A percentile compares a stretch with the other conserved stretches of the same genome.
Evolutionary conservation across 1,140 invertebrate species (phyloP).

Genomic region (Dermatophagoides farinae): DNA sequence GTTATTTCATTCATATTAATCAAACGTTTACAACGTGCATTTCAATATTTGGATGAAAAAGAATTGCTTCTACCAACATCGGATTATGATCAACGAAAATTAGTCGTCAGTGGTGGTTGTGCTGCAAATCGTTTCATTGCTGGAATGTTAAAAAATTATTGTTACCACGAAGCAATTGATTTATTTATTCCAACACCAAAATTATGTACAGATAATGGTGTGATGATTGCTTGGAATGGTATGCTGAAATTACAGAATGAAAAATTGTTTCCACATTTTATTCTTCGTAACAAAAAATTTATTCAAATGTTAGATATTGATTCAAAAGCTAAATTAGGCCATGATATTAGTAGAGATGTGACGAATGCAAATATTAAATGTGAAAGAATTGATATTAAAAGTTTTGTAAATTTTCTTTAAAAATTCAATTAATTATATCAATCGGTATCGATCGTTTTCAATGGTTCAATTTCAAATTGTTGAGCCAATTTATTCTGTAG

Average conservation of each 20-base stretch:
- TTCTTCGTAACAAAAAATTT: background rate
- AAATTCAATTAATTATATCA: background rate
- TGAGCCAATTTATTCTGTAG: conserved; percentile 5
- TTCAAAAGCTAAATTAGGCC: conserved; percentile 1
- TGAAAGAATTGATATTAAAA: conserved; percentile 7
- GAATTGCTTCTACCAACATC: background rate
- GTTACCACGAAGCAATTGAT: conserved; percentile 39
- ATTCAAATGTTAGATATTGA: background rate
- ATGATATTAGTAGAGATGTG: background rate
- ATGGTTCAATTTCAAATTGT: background rate
- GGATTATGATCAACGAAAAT: conserved; percentile 24
- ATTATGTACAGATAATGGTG: conserved; percentile 88
- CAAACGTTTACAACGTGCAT: conserved; percentile 55
- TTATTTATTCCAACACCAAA: conserved; percentile 53
- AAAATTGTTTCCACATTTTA: background rate
- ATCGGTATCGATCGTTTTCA: background rate
- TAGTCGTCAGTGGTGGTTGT: conserved; percentile 80
- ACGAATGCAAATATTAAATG: conserved; percentile 3
- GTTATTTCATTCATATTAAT: conserved; percentile 53
- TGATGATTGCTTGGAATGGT: conserved; percentile 86
- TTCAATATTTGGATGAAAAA: conserved; percentile 25
- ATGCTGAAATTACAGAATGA: conserved; percentile 10
- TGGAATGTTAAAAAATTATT: conserved; percentile 41
- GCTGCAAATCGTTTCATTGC: conserved; percentile 73
- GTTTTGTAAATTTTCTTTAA: background rate